A percentile compares a stretch with the other conserved stretches of the same genome.
Evolutionary conservation across 2,888 invertebrate species (phyloP).

Genomic region (Tenthredo livida): DNA sequence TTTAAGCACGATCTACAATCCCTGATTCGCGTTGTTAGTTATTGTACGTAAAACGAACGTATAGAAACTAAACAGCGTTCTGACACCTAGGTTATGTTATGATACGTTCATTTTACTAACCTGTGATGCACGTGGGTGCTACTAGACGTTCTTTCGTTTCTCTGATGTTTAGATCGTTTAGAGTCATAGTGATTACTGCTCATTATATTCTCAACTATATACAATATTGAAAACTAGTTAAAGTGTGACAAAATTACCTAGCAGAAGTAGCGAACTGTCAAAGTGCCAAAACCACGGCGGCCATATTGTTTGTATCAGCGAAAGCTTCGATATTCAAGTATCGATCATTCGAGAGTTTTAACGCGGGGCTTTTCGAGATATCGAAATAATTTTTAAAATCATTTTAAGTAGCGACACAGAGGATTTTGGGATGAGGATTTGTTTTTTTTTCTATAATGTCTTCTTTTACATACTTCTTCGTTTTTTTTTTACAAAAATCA

Average conservation of each 20-base stretch:
- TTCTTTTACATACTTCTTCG: not conserved
- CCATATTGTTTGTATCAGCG: constrained; percentile 20
- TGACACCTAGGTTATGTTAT: not conserved
- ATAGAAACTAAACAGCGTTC: not conserved
- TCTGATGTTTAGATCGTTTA: constrained; percentile 41
- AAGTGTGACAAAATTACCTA: not conserved
- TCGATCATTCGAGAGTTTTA: not conserved
- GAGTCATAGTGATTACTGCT: constrained; percentile 31
- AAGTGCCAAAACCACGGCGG: not conserved
- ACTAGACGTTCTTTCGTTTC: constrained; percentile 34
- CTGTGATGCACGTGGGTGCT: constrained; percentile 43
- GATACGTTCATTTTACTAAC: not conserved
- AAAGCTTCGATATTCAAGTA: not conserved
- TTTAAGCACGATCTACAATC: not conserved
- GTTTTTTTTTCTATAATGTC: not conserved
- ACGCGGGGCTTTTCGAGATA: not conserved
- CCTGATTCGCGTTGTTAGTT: not conserved
- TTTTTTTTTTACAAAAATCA: constrained; percentile 71
- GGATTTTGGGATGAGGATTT: constrained; percentile 13
- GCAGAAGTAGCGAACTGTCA: not conserved
- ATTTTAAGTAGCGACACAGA: not conserved
- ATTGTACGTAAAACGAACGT: not conserved
- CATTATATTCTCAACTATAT: not conserved
- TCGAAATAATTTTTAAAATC: constrained; percentile 17
- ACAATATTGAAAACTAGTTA: not conserved